Evolutionary conservation across 1,140 invertebrate genomes (phyloP), one percentile per base, ranked within the genome.

Genomic region (Adoxophyes honmai): DNA sequence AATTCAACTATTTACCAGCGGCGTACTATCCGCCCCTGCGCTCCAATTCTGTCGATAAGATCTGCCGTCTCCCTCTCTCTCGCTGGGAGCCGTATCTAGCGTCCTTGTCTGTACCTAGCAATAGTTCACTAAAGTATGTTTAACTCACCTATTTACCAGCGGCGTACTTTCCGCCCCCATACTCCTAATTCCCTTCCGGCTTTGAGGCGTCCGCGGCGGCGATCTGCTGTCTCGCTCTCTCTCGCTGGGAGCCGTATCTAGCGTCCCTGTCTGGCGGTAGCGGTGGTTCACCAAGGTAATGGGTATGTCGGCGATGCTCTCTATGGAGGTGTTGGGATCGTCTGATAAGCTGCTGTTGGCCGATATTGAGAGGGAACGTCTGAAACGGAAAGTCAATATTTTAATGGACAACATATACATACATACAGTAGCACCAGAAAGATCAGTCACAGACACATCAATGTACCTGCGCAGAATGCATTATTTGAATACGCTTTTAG

Each of bases 281-380:
- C 74, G 70, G 0, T 80, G 80, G 56, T 85, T 86, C 48, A 88
- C 73, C 0, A 88, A 61, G 0, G 85, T 86, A 0, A 88, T 55
- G 0, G 85, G 75, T 11, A 88, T 81, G 39, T 88, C 85, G 0
- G 82, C 85, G 18, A 88, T 86, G 48, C 85, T 88, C 38, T 88
- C 85, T 52, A 88, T 69, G 0, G 82, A 86, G 0, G 82, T 77
- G 66, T 81, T 87, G 0, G 82, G 81, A 36, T 87, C 84, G 8
- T 86, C 85, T 0, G 85, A 82, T 10, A 86, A 63, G 52, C 82
- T 88, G 52, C 85, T 88, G 52, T 88, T 86, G 0, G 70, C 74
- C 11, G 82, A 88, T 70, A 86, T 71, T 4, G 85, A 88, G 1
- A 86, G 64, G 0, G 85, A 85, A 18, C 68, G 75, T 28, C 85